Base-by-base conservation (phyloP, 92 coral and sea anemone species). In the Meandrina meandrites region DNA sequence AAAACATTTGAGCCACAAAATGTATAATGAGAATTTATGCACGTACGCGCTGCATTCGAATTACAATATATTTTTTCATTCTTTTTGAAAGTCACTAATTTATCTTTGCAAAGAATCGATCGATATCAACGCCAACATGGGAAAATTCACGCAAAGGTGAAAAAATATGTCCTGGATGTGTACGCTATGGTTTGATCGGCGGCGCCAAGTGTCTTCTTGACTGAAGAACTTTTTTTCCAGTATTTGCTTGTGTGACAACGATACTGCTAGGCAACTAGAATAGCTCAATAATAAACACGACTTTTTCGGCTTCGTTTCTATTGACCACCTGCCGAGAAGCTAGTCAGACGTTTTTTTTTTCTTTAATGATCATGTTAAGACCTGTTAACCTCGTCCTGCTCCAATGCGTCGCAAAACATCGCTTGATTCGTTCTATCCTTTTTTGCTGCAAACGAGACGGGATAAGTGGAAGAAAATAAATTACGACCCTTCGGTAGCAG, bases 71-170 rank as follows among this genome's bases (percentile, higher is more conserved):
- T 72, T 32, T 72, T 13, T 72, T 45, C 21, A 6, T 75, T 76
- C 12, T 16, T 19, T 27, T 14, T 76, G 22, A 74, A 74, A 51
- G 45, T 75, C 24, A 21, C 79, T 24, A 24, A 35, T 34, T 40
- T 40, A 75, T 36, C 28, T 15, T 76, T 19, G 35, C 45, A 76
- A 76, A 10, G 45, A 40, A 40, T 40, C 45, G 45, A 40, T 40
- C 45, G 45, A 45, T 57, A 22, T 19, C 64, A 76, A 45, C 60
- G 60, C 0, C 19, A 51, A 51, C 48, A 42, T 76, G 12, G 58
- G 30, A 76, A 76, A 76, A 42, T 76, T 76, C 80, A 76, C 80
- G 80, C 80, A 36, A 76, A 22, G 80, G 31, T 27, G 48, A 40
- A 45, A 45, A 45, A 27, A 40, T 40, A 2, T 40, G 45, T 40